A percentile compares a stretch with the other conserved stretches of the same genome.
phyloP scores from a whole-genome alignment of 2,888 invertebrate species.

The Carterocephalus palaemon region DNA sequence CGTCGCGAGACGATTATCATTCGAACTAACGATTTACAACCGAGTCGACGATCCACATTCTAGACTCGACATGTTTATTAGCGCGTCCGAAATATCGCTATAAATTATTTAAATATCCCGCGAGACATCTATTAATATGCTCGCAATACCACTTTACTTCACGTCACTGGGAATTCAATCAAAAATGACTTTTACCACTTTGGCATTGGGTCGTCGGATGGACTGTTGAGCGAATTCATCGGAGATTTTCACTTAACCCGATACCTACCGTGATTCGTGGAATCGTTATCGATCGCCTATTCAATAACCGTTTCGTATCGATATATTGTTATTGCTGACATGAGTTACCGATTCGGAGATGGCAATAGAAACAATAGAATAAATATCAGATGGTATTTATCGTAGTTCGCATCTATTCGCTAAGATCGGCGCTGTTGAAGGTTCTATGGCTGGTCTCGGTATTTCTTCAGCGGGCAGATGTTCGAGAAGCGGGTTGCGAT shows the following conservation, averaged over 20 bases:
- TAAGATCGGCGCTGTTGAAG: conserved; percentile 54
- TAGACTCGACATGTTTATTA: conserved; percentile 55
- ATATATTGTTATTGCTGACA: conserved; percentile 70
- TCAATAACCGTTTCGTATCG: conserved; percentile 68
- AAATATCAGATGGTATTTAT: conserved; percentile 64
- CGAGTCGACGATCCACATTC: conserved; percentile 42
- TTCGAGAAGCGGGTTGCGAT: conserved; percentile 5
- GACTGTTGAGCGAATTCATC: conserved; percentile 4
- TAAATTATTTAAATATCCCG: conserved; percentile 55
- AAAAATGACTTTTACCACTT: conserved; percentile 15
- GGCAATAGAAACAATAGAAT: conserved; percentile 67
- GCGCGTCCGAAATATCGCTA: conserved; percentile 43
- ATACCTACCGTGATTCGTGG: conserved; percentile 46
- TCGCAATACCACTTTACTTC: conserved; percentile 25
- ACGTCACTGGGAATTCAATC: conserved; percentile 9
- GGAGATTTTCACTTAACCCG: conserved; percentile 38
- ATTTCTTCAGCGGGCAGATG: conserved; percentile 16
- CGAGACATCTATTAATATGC: conserved; percentile 45
- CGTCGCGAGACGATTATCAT: conserved; percentile 46
- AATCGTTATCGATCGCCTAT: conserved; percentile 59
- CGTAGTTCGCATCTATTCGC: conserved; percentile 56
- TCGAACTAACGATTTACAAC: conserved; percentile 44
- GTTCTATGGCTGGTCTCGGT: conserved; percentile 41
- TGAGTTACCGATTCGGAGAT: conserved; percentile 70
- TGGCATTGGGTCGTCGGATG: conserved; percentile 9